phyloP scores from a whole-genome alignment of 2,113 vertebrate species.

The Rhabdornis inornatus region DNA sequence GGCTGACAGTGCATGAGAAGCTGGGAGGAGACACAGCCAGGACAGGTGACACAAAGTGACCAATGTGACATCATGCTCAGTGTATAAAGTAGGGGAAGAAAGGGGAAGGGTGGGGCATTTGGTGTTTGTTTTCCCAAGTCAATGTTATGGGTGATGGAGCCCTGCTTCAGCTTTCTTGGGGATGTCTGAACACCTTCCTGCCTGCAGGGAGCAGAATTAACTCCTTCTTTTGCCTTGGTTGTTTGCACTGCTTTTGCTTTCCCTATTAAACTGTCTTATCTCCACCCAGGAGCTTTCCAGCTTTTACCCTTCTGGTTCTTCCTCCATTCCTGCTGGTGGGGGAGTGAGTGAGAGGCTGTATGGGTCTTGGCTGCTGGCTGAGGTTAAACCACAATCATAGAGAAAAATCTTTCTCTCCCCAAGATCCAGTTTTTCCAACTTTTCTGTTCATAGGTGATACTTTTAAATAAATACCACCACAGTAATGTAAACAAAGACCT shows the following conservation, averaged over 20 bases:
- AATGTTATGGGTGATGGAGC: too few relatives aligned
- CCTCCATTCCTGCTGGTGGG: too few relatives aligned
- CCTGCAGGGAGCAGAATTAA: background rate
- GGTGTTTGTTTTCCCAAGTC: background rate
- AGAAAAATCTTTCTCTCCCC: background rate
- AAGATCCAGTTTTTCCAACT: background rate
- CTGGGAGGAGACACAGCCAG: background rate
- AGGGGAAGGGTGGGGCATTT: background rate
- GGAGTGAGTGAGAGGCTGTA: background rate
- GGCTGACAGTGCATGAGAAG: background rate
- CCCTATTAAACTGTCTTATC: background rate
- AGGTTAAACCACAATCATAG: background rate
- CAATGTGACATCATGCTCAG: background rate
- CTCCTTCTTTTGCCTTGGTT: background rate
- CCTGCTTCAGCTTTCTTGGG: too few relatives aligned
- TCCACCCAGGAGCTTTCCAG: background rate
- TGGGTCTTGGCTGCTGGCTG: background rate
- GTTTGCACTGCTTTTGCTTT: background rate
- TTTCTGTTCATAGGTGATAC: background rate
- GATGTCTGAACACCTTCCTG: background rate
- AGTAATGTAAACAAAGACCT: background rate
- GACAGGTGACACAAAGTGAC: background rate
- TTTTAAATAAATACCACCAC: background rate
- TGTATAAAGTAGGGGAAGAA: background rate
- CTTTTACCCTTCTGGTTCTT: background rate